These are phyloP conservation scores for Ectemnius continuus DNA, from an alignment of 2,888 invertebrate species.

Conservation along the genomic window DNA sequence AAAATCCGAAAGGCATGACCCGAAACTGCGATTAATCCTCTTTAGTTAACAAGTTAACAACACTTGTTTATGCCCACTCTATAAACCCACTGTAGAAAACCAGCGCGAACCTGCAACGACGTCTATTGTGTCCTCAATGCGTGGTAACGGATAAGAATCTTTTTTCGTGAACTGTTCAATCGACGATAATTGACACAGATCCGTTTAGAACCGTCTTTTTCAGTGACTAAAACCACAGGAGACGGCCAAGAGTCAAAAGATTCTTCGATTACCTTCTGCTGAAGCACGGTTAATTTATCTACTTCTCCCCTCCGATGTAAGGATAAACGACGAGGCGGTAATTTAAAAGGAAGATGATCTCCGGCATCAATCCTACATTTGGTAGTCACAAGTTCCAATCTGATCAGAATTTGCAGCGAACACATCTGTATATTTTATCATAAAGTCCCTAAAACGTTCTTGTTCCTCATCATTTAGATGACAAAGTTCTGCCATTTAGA, in stretches of 20 bases:
- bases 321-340: background rate
- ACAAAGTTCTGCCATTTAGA: too few species aligned
- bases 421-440: too few species aligned
- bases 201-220: background rate
- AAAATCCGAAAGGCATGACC: background rate
- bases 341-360: too few species aligned
- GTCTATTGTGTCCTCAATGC: background rate
- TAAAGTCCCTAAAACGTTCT: too few species aligned
- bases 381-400: too few species aligned
- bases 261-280: slow-evolving; percentile 1
- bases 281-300: background rate
- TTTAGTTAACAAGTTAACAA: background rate
- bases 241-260: slow-evolving; percentile 3
- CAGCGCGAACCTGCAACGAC: background rate
- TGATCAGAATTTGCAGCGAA: too few species aligned
- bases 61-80: background rate
- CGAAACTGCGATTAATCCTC: background rate
- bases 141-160: background rate
- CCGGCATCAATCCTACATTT: too few species aligned
- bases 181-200: background rate
- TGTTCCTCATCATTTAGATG: too few species aligned
- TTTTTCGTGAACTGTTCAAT: background rate
- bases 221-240: background rate
- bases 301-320: background rate
- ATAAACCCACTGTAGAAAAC: background rate